Conservation (phyloP, 1,140 invertebrate species). For the Drosophila asahinai region DNA sequence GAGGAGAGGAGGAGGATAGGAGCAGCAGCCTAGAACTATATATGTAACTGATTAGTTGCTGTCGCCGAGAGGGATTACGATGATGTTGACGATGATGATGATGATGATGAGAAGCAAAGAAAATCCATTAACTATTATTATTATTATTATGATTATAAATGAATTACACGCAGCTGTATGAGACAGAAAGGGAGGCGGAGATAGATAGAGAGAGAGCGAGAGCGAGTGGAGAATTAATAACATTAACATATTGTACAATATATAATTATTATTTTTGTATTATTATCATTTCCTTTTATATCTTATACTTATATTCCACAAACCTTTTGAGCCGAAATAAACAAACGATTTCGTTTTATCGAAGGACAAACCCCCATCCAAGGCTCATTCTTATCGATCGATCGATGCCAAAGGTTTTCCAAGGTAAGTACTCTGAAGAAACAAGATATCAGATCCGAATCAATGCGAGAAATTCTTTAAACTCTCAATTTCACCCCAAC, state of each 20-base stretch:
- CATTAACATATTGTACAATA: conserved; percentile 73
- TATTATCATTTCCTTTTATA: conserved; percentile 51
- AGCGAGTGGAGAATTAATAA: conserved; percentile 27
- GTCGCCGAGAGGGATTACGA: conserved; percentile 10
- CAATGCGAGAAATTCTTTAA: no score
- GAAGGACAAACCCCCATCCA: conserved; percentile 28
- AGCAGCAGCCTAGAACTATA: conserved; percentile 46
- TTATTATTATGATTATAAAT: conserved; percentile 60
- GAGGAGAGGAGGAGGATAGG: not conserved
- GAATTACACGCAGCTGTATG: conserved; percentile 47
- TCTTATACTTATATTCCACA: conserved; percentile 54
- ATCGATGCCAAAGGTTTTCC: not conserved
- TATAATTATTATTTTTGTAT: conserved; percentile 58
- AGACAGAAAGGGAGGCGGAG: conserved; percentile 18
- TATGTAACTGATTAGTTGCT: conserved; percentile 36
- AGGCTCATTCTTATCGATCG: not conserved
- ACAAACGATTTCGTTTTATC: conserved; percentile 72
- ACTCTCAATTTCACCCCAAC: no score
- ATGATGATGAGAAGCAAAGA: conserved; percentile 21
- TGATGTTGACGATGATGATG: conserved; percentile 1
- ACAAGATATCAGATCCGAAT: no score
- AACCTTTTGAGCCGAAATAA: conserved; percentile 71
- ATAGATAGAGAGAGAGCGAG: conserved; percentile 14
- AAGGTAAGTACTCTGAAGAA: not conserved
- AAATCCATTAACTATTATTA: conserved; percentile 71